Conservation (phyloP, 2,113 vertebrate species). For the Stomatorhinus ivindoensis region DNA sequence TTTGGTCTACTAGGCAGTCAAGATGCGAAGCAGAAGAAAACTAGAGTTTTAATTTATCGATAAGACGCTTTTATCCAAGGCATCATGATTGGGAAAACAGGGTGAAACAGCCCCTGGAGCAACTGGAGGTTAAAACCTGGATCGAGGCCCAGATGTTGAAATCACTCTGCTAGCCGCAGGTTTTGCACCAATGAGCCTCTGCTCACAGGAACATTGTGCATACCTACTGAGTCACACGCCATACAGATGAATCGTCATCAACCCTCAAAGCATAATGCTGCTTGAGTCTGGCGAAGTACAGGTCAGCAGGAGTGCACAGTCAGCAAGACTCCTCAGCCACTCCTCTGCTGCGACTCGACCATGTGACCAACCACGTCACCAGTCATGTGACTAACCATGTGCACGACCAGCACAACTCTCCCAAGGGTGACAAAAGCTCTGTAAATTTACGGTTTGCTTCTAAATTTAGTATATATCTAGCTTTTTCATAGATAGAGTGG, state of each 20-base stretch:
- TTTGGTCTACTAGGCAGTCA: background rate
- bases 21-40: background rate
- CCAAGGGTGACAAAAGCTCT: background rate
- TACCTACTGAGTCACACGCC: background rate
- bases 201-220: background rate
- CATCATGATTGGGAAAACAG: background rate
- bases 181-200: background rate
- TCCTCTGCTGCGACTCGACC: background rate
- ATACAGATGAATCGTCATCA: background rate
- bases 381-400: background rate
- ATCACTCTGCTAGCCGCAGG: background rate
- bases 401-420: background rate
- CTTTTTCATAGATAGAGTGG: background rate
- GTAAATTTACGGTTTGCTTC: background rate
- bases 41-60: background rate
- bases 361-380: background rate
- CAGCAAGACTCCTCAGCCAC: background rate
- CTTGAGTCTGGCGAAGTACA: background rate
- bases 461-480: background rate
- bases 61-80: background rate
- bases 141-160: background rate
- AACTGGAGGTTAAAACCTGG: background rate
- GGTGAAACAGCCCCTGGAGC: background rate
- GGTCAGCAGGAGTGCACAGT: background rate
- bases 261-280: background rate